Evolutionary conservation across 2,888 invertebrate genomes (phyloP).

Genomic region (Drosophila tanythrix): DNA sequence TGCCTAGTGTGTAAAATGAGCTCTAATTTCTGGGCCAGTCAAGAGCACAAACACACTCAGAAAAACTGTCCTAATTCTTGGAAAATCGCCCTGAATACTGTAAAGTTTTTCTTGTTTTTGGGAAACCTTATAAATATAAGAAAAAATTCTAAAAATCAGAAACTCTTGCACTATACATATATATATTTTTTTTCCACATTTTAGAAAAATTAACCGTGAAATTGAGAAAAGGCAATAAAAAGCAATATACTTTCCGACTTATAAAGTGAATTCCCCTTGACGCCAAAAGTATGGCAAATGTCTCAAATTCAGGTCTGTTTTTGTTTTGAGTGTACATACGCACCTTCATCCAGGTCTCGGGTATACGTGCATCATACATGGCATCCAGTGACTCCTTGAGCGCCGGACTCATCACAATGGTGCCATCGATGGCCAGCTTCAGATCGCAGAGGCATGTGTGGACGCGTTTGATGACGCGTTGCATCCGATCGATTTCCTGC

Average conservation of each 20-base stretch:
- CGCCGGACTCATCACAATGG: slow-evolving; percentile 97
- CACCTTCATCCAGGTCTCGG: slow-evolving; percentile 95
- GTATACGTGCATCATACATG: slow-evolving; percentile 98
- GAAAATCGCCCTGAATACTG: not conserved
- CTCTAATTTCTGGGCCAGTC: slow-evolving; percentile 13
- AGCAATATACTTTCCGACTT: not conserved
- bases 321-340: slow-evolving; percentile 18
- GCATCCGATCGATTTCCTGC: slow-evolving; percentile 93
- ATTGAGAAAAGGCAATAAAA: not conserved
- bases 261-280: not conserved
- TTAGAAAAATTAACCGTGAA: not conserved
- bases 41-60: not conserved
- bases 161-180: not conserved
- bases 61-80: not conserved
- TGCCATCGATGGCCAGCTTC: slow-evolving; percentile 97
- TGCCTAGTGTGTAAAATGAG: slow-evolving; percentile 35
- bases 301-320: not conserved
- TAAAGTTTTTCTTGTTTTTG: not conserved
- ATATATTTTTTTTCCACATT: not conserved
- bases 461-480: slow-evolving; percentile 92
- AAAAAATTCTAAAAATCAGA: accelerated
- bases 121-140: not conserved
- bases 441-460: slow-evolving; percentile 93
- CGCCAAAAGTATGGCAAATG: not conserved
- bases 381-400: slow-evolving; percentile 95